Conservation (phyloP, 2,888 invertebrate species). For the Stenodema calcarata region DNA sequence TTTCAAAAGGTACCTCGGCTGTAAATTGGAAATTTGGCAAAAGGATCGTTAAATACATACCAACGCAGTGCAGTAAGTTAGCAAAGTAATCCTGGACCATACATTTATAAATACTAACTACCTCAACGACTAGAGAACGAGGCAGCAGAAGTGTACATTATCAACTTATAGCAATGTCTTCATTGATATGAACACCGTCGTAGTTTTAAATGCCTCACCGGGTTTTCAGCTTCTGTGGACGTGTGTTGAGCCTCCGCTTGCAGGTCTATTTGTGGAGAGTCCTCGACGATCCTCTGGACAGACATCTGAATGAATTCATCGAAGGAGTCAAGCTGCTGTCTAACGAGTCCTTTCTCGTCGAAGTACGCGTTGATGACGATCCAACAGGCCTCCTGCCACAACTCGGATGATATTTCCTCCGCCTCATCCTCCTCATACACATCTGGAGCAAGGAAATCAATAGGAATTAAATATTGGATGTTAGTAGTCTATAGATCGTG, state of each 20-base stretch:
- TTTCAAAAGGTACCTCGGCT: conserved; percentile 89
- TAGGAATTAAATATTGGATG: no score
- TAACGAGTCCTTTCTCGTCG: conserved; percentile 98
- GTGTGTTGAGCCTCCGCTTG: conserved; percentile 98
- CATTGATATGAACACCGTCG: no score
- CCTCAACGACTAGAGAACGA: no score
- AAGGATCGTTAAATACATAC: not conserved
- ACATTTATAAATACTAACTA: no score
- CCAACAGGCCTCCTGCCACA: conserved; percentile 99
- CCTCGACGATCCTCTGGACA: conserved; percentile 98
- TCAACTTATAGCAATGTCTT: no score
- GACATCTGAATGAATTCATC: conserved; percentile 99
- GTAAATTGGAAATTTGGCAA: conserved; percentile 56
- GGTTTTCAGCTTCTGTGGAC: conserved; percentile 88
- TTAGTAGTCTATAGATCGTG: no score
- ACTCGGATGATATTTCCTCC: conserved; percentile 95
- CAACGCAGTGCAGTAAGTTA: no score
- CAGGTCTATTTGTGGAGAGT: conserved; percentile 96
- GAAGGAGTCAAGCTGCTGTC: conserved; percentile 98
- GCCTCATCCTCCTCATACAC: conserved; percentile 83
- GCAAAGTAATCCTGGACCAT: no score
- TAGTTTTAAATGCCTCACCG: conserved; percentile 64
- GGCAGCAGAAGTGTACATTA: no score
- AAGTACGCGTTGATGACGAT: conserved; percentile 99
- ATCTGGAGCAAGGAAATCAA: conserved; percentile 38